Evolutionary conservation across 2,888 invertebrate species (phyloP).

Genomic region (Lasioglossum figueresi): DNA sequence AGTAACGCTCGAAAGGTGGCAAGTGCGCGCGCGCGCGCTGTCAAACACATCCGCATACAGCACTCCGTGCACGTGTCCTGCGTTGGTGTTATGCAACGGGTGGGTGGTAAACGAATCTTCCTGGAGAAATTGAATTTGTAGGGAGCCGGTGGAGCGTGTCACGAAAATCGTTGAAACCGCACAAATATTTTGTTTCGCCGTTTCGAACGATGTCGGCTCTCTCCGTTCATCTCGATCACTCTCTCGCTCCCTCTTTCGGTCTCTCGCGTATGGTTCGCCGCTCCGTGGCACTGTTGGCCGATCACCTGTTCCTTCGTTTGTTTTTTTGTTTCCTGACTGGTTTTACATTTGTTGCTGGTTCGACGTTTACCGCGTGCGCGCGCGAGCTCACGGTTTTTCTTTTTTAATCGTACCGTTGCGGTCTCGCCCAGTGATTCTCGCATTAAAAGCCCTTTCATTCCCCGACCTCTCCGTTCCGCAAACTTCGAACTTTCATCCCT

Average conservation of each 20-base stretch:
- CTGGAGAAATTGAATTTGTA: conserved; percentile 71
- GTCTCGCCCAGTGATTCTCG: conserved; percentile 29
- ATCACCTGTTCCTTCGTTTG: conserved; percentile 53
- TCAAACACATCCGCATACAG: not conserved
- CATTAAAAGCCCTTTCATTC: conserved; percentile 32
- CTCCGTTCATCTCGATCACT: not conserved
- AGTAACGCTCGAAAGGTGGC: not conserved
- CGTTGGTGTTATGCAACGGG: conserved; percentile 47
- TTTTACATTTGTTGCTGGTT: conserved; percentile 28
- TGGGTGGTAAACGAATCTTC: conserved; percentile 64
- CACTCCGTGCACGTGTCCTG: conserved; percentile 12
- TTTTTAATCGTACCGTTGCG: conserved; percentile 42
- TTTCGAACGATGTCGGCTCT: conserved; percentile 36
- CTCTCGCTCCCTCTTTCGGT: not conserved
- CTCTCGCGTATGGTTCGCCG: conserved; percentile 42
- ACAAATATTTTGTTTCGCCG: conserved; percentile 69
- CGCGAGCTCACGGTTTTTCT: conserved; percentile 5
- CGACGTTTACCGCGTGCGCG: conserved; percentile 17
- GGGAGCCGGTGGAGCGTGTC: conserved; percentile 65
- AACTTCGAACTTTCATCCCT: not conserved
- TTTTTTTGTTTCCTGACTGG: conserved; percentile 18
- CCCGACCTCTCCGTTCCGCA: not conserved
- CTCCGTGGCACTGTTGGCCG: conserved; percentile 51
- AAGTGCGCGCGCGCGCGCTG: conserved; percentile 3
- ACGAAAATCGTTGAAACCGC: conserved; percentile 71